A percentile compares a stretch with the other conserved stretches of the same genome.
These are phyloP conservation scores for Eretmochelys imbricata DNA, from an alignment of 2,113 vertebrate genomes.

Conservation along the genomic window DNA sequence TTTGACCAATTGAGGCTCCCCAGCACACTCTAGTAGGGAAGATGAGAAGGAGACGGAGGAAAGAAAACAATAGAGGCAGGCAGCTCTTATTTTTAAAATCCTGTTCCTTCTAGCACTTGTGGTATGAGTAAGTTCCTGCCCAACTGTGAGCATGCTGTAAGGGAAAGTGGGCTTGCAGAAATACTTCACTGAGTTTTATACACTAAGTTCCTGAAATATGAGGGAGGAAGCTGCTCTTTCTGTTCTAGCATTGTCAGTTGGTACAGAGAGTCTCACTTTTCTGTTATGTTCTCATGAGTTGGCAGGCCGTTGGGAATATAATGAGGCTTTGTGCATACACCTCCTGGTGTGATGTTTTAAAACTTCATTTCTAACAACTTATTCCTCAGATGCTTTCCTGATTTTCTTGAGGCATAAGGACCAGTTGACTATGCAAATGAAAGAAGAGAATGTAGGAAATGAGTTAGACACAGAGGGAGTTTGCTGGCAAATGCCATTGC, in stretches of 20 bases:
- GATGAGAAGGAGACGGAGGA: constrained; percentile 30
- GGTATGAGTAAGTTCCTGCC: not conserved
- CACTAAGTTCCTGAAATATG: not conserved
- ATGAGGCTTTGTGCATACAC: constrained; percentile 63
- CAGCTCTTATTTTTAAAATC: constrained; percentile 3
- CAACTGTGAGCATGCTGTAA: not conserved
- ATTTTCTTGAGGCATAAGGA: constrained; percentile 74
- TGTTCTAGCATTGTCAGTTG: constrained; percentile 55
- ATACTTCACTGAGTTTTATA: constrained; percentile 1
- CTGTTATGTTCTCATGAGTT: constrained; percentile 63
- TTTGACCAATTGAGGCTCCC: constrained; percentile 12
- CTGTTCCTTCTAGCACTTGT: not conserved
- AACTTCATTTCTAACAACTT: constrained; percentile 71
- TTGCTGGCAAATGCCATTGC: constrained; percentile 72
- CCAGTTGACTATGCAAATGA: constrained; percentile 78
- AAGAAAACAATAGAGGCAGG: constrained; percentile 48
- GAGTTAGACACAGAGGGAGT: constrained; percentile 75
- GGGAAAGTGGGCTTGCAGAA: not conserved
- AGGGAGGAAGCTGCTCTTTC: constrained; percentile 37
- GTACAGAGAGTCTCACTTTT: constrained; percentile 49
- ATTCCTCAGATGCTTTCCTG: constrained; percentile 69
- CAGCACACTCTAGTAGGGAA: constrained; percentile 37
- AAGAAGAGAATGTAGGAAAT: constrained; percentile 70
- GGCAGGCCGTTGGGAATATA: constrained; percentile 70
- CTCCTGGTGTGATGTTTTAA: constrained; percentile 71